Base-by-base conservation (phyloP, 2,888 invertebrate species). In the Listrodromus nycthemerus region DNA sequence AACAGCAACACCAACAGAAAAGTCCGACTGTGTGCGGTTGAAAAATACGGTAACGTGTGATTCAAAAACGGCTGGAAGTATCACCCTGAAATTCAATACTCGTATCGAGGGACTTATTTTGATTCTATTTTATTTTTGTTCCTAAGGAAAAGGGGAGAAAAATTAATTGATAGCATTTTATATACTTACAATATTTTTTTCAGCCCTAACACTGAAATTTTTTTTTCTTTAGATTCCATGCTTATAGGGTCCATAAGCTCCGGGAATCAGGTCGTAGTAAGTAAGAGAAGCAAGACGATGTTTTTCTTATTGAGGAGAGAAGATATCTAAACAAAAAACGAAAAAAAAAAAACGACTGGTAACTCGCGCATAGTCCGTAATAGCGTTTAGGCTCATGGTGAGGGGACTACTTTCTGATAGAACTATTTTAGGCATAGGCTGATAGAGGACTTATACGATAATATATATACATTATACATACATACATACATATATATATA, bases 321-420 rank as follows among this genome's bases (percentile, higher is more conserved):
- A 83, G 82, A 82, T 86, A 82, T 71, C 65, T 85, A 86, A 73
- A 65, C 80, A 85, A 80, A 70, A 84, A 73, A 71, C 61, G 82
- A 88, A 86, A 85, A 78, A 86, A 85, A 78, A 85, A 81, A 87
- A 88, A 88, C 86, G 89, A 89, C 88, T 91, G 90, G 75, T 89
- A 89, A 89, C 80, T 89, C 86, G 87, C 86, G 87, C 82, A 89
- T 88, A 88, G 89, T 91, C 90, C 89, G 89, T 89, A 91, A 83
- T 82, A 83, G 85, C 67, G 73, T 80, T 80, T 85, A 83, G 71
- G 89, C 89, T 91, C 89, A 89, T 89, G 93, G 93, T 93, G 93
- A 92, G 91, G 93, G 93, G 91, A 91, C 88, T 91, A 91, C 87
- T 89, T 90, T 90, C 90, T 88, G 86, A 88, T 89, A 90, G 83